Evolutionary conservation across 2,113 vertebrate genomes (phyloP).

Genomic region (Neodon shergylaensis): DNA sequence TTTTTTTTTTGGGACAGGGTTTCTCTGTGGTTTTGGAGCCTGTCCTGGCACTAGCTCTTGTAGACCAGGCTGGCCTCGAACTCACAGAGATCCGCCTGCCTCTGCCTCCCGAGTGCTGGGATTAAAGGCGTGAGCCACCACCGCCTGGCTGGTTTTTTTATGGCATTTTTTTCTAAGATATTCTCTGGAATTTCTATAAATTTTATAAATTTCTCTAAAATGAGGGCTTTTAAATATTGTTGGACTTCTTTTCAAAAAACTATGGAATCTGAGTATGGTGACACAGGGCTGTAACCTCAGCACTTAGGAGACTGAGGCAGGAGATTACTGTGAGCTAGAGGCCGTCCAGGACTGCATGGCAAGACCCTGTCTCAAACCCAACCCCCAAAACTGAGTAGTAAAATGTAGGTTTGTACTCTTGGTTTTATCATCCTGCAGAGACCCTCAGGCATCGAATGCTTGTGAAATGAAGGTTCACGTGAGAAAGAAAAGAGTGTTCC

Average conservation of each 20-base stretch:
- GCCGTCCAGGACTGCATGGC: background rate
- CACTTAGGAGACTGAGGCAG: background rate
- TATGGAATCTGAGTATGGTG: background rate
- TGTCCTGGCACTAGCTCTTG: too few species aligned
- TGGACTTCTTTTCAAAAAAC: slow-evolving; percentile 10
- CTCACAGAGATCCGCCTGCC: too few species aligned
- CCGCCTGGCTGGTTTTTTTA: background rate
- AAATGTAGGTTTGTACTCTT: background rate
- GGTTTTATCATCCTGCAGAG: background rate
- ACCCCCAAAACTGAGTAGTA: background rate
- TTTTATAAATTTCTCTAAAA: background rate
- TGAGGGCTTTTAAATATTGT: background rate
- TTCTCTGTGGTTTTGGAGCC: too few species aligned
- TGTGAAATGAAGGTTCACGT: background rate
- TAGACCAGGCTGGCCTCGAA: too few species aligned
- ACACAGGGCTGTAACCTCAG: background rate
- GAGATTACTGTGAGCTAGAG: background rate
- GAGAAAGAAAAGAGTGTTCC: background rate
- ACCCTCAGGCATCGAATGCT: background rate
- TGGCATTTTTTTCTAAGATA: slow-evolving; percentile 23
- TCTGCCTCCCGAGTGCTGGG: too few species aligned
- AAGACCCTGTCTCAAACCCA: background rate
- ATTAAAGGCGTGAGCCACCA: too few species aligned
- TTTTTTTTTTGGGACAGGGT: too few species aligned
- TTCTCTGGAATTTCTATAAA: background rate